Evolutionary conservation across 2,113 vertebrate species (phyloP).

Genomic region (Clinocottus analis): DNA sequence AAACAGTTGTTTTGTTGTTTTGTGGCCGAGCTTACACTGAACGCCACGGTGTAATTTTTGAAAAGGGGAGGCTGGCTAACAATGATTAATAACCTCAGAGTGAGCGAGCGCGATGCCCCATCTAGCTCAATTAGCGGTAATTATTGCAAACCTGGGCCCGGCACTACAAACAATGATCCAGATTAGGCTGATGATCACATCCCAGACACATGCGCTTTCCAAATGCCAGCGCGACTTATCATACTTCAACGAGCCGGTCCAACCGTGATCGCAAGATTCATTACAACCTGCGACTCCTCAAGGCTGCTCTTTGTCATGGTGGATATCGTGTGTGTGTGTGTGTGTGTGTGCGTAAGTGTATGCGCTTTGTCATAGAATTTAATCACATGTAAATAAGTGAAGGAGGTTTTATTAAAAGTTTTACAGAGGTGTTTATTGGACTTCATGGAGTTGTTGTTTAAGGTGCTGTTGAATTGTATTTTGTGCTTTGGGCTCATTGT

Average conservation of each 20-base stretch:
- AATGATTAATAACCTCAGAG: constrained; percentile 69
- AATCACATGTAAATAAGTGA: neutral
- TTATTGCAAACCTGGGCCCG: constrained; percentile 66
- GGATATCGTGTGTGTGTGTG: constrained; percentile 3
- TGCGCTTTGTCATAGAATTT: neutral
- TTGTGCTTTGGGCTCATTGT: neutral
- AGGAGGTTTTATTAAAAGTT: neutral
- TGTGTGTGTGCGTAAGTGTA: constrained; percentile 17
- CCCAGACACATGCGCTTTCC: constrained; percentile 65
- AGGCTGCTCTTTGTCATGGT: constrained; percentile 41
- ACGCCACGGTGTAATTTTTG: constrained; percentile 40
- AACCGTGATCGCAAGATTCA: constrained; percentile 61
- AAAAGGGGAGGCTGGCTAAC: constrained; percentile 55
- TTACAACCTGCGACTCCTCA: constrained; percentile 52
- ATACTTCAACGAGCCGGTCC: constrained; percentile 64
- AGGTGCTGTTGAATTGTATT: neutral
- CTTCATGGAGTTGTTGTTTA: neutral
- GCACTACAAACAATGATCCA: constrained; percentile 75
- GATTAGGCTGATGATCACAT: constrained; percentile 78
- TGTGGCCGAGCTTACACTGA: constrained; percentile 4
- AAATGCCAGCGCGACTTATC: constrained; percentile 79
- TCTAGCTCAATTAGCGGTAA: constrained; percentile 75
- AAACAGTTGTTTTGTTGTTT: neutral
- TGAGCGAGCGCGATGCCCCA: constrained; percentile 67
- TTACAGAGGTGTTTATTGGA: neutral